Evolutionary conservation across 2,113 vertebrate species (phyloP).

Genomic region (Salvelinus alpinus): DNA sequence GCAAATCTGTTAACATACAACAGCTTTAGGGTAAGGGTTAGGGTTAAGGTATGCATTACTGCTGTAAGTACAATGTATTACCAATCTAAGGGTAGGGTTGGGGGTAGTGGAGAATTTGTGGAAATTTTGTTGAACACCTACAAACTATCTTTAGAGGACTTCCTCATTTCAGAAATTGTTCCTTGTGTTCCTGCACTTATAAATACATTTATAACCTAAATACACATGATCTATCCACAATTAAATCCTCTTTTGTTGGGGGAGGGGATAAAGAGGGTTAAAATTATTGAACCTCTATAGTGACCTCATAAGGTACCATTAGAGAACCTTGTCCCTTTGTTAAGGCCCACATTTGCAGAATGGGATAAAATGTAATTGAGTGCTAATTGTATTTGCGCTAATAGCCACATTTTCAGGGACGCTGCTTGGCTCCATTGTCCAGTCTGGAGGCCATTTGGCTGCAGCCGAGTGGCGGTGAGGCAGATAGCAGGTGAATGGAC

Average conservation of each 20-base stretch:
- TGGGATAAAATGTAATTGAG: slow-evolving; percentile 54
- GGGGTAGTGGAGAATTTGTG: too few relatives aligned
- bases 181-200: too few relatives aligned
- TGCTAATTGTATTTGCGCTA: slow-evolving; percentile 64
- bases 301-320: slow-evolving; percentile 13
- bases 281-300: slow-evolving; percentile 12
- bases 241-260: not conserved
- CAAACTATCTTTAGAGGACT: too few relatives aligned
- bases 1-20: too few relatives aligned
- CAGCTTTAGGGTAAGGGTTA: too few relatives aligned
- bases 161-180: not conserved
- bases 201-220: too few relatives aligned
- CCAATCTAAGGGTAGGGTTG: too few relatives aligned
- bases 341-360: slow-evolving; percentile 22
- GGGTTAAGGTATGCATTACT: too few relatives aligned
- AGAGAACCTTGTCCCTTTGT: slow-evolving; percentile 41
- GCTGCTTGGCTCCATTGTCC: slow-evolving; percentile 58
- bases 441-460: slow-evolving; percentile 60
- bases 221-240: too few relatives aligned
- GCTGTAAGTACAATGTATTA: too few relatives aligned
- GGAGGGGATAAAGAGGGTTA: too few relatives aligned
- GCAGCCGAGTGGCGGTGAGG: slow-evolving; percentile 47
- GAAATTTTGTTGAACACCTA: too few relatives aligned
- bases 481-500: slow-evolving; percentile 63
- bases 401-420: slow-evolving; percentile 45